These are phyloP conservation scores for Montipora capitata DNA, from an alignment of 92 coral and sea anemone species.

Conservation along the genomic window DNA sequence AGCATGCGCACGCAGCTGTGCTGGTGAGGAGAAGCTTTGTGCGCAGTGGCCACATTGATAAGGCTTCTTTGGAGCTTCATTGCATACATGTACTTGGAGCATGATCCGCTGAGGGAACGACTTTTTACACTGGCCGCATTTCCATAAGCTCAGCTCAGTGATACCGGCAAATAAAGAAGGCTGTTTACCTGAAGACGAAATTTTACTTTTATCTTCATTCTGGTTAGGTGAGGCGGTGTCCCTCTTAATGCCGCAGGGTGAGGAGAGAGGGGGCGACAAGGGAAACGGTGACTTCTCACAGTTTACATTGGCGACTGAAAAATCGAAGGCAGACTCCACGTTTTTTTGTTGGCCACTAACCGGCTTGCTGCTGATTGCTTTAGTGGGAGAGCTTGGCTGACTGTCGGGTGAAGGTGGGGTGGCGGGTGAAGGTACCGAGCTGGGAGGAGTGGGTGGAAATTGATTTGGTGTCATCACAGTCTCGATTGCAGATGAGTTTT, in stretches of 20 bases:
- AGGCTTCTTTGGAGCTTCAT: constrained; percentile 81
- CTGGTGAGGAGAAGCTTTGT: constrained; percentile 85
- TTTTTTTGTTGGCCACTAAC: constrained; percentile 9
- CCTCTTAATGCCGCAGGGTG: constrained; percentile 15
- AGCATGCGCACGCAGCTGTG: constrained; percentile 92
- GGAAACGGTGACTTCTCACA: not conserved
- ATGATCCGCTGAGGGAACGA: constrained; percentile 85
- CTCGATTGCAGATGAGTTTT: not conserved
- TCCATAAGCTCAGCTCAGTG: constrained; percentile 83
- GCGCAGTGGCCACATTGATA: constrained; percentile 97
- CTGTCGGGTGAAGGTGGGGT: constrained; percentile 26
- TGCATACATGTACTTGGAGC: constrained; percentile 90
- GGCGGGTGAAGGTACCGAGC: constrained; percentile 49
- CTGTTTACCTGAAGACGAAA: not conserved
- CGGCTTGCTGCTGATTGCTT: constrained; percentile 22
- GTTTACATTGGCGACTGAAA: constrained; percentile 15
- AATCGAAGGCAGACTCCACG: constrained; percentile 42
- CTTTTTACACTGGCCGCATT: constrained; percentile 94
- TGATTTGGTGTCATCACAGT: not conserved
- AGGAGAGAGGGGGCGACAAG: constrained; percentile 19
- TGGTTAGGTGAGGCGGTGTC: constrained; percentile 25
- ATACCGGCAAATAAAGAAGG: not conserved
- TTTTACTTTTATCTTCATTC: constrained; percentile 9
- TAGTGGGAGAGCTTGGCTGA: constrained; percentile 32
- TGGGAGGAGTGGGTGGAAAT: constrained; percentile 52